These are phyloP conservation scores for Sesamia inferens DNA, from an alignment of 2,888 invertebrate species.

Conservation along the genomic window DNA sequence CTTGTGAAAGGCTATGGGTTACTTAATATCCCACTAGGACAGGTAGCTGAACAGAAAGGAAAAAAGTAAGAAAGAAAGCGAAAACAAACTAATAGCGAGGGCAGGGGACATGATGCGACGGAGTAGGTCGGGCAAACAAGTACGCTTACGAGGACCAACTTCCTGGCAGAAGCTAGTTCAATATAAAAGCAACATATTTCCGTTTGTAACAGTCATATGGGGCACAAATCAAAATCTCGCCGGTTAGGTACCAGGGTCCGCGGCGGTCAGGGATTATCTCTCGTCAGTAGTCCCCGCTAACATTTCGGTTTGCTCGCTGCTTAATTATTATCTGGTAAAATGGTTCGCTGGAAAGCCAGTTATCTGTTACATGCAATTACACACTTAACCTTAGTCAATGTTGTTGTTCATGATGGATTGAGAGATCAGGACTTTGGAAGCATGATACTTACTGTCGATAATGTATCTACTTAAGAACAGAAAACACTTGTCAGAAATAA, in stretches of 20 bases:
- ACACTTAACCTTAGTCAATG: not conserved
- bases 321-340: constrained; percentile 15
- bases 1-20: not conserved
- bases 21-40: not conserved
- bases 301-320: constrained; percentile 15
- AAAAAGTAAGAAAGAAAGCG: not conserved
- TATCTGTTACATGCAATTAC: not conserved
- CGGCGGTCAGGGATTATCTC: constrained; percentile 25
- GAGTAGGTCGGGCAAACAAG: not conserved
- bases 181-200: not conserved
- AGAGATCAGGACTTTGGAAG: not conserved
- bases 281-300: not conserved
- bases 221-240: constrained; percentile 24
- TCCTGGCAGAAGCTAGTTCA: not conserved
- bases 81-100: not conserved
- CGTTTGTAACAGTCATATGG: constrained; percentile 4
- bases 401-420: not conserved
- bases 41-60: not conserved
- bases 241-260: constrained; percentile 29
- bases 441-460: not conserved
- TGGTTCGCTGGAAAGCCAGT: constrained; percentile 1
- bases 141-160: no score
- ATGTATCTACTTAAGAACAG: not conserved
- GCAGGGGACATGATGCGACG: not conserved
- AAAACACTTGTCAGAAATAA: not conserved